Evolutionary conservation across 2,797 vertebrate species (phyloP), one percentile per base, ranked within the genome.

Genomic region (Notolabrus celidotus): DNA sequence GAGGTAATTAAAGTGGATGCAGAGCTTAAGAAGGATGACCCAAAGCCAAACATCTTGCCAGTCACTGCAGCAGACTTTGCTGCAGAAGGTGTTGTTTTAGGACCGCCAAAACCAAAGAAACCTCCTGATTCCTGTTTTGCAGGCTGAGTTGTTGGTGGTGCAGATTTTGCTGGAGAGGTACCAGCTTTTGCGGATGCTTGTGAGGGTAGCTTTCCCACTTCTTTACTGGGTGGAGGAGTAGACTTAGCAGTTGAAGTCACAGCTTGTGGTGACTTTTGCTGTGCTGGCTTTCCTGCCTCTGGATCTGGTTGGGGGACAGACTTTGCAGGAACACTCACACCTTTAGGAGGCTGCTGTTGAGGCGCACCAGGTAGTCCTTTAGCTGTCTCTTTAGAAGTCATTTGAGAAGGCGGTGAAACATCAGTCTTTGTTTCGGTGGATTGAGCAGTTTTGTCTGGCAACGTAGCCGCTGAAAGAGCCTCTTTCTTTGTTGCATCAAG

Each of bases 11-110:
- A 93, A 91, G 84, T 97, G 0, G 97, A 97, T 45, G 97, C 97
- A 74, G 98, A 97, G 80, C 93, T 98, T 60, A 99, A 94, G 82
- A 99, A 94, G 0, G 97, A 98, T 39, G 96, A 97, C 20, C 97
- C 97, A 92, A 99, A 99, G 34, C 97, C 97, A 84, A 98, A 96
- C 75, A 98, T 95, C 60, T 98, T 99, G 20, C 96, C 96, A 34
- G 96, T 96, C 31, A 97, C 94, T 3, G 94, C 96, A 76, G 95
- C 90, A 65, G 96, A 88, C 39, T 96, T 96, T 71, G 94, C 91
- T 38, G 93, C 91, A 33, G 95, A 85, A 31, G 95, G 92, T 19
- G 94, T 59, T 7, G 83, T 82, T 93, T 95, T 85, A 84, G 93
- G 8, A 74, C 91, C 80, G 68, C 77, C 77, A 79, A 81, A 84